Percentiles rank a stretch among this genome's conserved stretches.
These are phyloP conservation scores for Drosophila sturtevanti DNA, from an alignment of 1,140 invertebrate genomes.

Conservation along the genomic window DNA sequence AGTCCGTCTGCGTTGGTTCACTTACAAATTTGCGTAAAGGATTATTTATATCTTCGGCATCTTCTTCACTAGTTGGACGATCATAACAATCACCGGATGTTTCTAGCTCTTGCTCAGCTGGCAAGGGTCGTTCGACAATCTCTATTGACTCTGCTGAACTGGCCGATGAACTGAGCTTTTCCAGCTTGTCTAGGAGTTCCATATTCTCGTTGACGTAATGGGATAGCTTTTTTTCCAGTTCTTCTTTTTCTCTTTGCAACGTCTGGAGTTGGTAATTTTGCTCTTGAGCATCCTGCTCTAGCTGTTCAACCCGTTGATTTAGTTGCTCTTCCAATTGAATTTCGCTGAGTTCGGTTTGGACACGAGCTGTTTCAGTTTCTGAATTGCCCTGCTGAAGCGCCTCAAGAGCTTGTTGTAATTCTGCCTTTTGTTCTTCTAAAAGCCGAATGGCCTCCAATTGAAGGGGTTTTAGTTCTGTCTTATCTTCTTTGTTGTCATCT, in stretches of 20 bases:
- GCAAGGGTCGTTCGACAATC: constrained; percentile 87
- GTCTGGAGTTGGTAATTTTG: constrained; percentile 81
- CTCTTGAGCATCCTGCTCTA: constrained; percentile 85
- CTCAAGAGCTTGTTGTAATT: constrained; percentile 59
- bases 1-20: constrained; percentile 76
- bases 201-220: constrained; percentile 87
- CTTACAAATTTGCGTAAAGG: constrained; percentile 67
- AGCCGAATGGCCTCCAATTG: constrained; percentile 68
- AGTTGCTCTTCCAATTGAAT: constrained; percentile 87
- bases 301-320: constrained; percentile 55
- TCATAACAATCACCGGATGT: constrained; percentile 84
- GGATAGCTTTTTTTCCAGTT: constrained; percentile 85
- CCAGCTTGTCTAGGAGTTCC: constrained; percentile 86
- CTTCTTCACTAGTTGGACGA: constrained; percentile 39
- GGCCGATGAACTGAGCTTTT: constrained; percentile 87
- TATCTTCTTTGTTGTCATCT: not conserved
- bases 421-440: constrained; percentile 73
- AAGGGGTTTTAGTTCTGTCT: constrained; percentile 1
- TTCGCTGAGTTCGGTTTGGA: constrained; percentile 87
- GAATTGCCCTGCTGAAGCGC: constrained; percentile 48
- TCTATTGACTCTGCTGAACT: constrained; percentile 88
- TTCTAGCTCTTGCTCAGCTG: constrained; percentile 84
- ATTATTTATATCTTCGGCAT: constrained; percentile 33
- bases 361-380: constrained; percentile 77
- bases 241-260: constrained; percentile 84